Percentiles rank a stretch among this genome's conserved stretches.
phyloP scores from a whole-genome alignment of 92 coral and sea anemone species.

The Umimayanthus kanabou region DNA sequence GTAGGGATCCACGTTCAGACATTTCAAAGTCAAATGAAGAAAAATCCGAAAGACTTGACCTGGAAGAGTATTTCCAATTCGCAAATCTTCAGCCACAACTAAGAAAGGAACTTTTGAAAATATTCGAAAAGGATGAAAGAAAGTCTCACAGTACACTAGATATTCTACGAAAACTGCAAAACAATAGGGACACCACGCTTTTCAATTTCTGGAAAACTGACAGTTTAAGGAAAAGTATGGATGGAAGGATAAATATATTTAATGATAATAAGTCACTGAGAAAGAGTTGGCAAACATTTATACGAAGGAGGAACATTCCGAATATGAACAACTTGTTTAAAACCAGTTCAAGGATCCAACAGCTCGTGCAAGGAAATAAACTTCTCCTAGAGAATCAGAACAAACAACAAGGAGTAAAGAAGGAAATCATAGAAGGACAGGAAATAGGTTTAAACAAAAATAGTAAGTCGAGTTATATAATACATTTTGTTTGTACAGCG shows the following conservation, averaged over 20 bases:
- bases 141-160: neutral
- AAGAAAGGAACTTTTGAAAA: slow-evolving; percentile 7
- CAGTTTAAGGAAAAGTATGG: neutral
- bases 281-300: neutral
- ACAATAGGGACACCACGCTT: neutral
- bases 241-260: neutral
- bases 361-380: neutral
- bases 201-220: slow-evolving; percentile 20
- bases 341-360: neutral
- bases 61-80: slow-evolving; percentile 7
- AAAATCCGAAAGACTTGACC: neutral
- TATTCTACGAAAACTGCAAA: slow-evolving; percentile 6
- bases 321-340: neutral
- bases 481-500: neutral
- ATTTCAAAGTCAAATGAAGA: neutral
- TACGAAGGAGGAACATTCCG: neutral
- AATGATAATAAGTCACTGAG: neutral
- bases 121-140: slow-evolving; percentile 10
- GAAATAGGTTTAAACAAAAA: neutral
- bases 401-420: slow-evolving; percentile 2
- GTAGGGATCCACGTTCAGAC: neutral
- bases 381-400: neutral
- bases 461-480: neutral
- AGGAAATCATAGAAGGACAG: slow-evolving; percentile 18
- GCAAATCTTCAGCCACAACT: slow-evolving; percentile 25